Evolutionary conservation across 2,888 invertebrate genomes (phyloP).

Genomic region (Bedellia somnulentella): DNA sequence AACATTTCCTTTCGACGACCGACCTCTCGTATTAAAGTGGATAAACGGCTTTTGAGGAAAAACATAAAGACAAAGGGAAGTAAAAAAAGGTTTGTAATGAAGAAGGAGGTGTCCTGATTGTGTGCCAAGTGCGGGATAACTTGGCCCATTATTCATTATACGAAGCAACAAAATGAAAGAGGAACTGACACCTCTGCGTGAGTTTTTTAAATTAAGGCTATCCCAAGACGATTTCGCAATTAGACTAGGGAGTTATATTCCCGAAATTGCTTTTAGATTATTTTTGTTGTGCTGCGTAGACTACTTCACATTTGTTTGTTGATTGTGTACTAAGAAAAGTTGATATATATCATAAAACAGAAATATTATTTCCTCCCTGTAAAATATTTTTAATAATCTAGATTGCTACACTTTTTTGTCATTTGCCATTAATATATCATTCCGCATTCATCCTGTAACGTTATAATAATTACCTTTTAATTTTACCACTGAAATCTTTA

Average conservation of each 20-base stretch:
- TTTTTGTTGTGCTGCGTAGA: too few relatives aligned
- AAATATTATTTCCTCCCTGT: too few relatives aligned
- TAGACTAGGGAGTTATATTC: constrained; percentile 3
- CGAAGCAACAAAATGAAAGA: constrained; percentile 14
- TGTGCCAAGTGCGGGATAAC: constrained; percentile 24
- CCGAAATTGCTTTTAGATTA: constrained; percentile 3
- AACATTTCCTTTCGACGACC: constrained; percentile 13
- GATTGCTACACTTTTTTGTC: too few relatives aligned
- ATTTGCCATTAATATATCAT: too few relatives aligned
- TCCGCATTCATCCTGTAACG: too few relatives aligned
- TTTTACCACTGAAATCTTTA: too few relatives aligned
- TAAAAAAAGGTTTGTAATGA: constrained; percentile 23
- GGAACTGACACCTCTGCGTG: constrained; percentile 6
- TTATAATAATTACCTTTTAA: too few relatives aligned
- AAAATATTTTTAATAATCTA: too few relatives aligned
- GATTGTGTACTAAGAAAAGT: too few relatives aligned
- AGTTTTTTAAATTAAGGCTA: constrained; percentile 17
- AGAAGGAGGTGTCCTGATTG: constrained; percentile 22
- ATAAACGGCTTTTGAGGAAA: constrained; percentile 18
- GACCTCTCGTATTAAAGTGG: constrained; percentile 15
- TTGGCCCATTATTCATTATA: constrained; percentile 22
- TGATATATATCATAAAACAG: too few relatives aligned
- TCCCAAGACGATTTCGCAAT: constrained; percentile 14
- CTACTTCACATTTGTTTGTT: too few relatives aligned
- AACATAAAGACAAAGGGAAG: constrained; percentile 15